Conservation (phyloP, 2,797 vertebrate genomes). For the Enteromius thamalakanensis region DNA sequence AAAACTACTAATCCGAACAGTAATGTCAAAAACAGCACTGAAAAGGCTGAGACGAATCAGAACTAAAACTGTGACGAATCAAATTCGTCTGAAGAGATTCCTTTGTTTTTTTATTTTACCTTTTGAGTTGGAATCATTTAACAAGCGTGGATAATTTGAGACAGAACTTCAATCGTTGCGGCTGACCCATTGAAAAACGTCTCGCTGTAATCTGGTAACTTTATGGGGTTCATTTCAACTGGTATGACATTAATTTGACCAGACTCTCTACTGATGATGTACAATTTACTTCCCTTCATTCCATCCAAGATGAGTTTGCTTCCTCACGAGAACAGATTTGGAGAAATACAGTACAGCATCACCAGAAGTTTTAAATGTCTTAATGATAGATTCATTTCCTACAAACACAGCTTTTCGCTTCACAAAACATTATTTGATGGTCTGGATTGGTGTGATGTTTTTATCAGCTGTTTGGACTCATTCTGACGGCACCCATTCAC, state of each 20-base stretch:
- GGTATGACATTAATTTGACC: not conserved
- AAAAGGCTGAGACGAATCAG: not conserved
- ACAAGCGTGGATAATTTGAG: not conserved
- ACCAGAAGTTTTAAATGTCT: not conserved
- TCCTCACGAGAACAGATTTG: not conserved
- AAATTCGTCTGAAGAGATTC: not conserved
- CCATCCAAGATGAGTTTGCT: not conserved
- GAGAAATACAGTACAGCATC: not conserved
- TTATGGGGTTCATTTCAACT: not conserved
- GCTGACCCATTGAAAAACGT: not conserved
- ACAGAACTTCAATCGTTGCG: not conserved
- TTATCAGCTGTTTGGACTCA: not conserved
- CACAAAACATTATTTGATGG: not conserved
- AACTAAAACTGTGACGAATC: not conserved
- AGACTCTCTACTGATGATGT: not conserved
- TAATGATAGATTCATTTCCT: not conserved
- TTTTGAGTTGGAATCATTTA: not conserved
- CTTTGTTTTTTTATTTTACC: not conserved
- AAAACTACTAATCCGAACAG: not conserved
- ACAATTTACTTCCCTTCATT: not conserved
- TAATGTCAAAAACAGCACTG: not conserved
- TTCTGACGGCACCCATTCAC: not conserved
- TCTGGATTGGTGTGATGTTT: not conserved
- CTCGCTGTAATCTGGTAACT: not conserved
- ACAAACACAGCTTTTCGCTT: not conserved